Conservation (phyloP, 1,140 invertebrate species). For the Neodiprion fabricii region DNA sequence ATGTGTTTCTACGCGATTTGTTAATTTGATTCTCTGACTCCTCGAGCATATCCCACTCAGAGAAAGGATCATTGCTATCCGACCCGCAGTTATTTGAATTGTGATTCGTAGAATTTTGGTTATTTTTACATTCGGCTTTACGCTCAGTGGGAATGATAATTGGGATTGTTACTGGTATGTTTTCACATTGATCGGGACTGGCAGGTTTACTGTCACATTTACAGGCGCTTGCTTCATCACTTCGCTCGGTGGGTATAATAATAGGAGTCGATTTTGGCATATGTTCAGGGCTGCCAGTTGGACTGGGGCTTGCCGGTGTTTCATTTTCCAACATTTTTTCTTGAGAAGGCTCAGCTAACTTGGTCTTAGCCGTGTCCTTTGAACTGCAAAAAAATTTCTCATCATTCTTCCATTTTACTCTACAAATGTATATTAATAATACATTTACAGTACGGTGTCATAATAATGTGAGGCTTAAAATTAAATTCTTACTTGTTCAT, state of each 20-base stretch:
- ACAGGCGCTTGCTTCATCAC: conserved; percentile 20
- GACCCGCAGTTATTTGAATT: not conserved
- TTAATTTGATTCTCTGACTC: conserved; percentile 29
- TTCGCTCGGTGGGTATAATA: conserved; percentile 56
- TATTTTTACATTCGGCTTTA: conserved; percentile 7
- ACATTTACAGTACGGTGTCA: too few species aligned
- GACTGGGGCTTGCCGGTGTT: conserved; percentile 58
- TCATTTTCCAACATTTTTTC: conserved; percentile 29
- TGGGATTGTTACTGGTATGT: conserved; percentile 26
- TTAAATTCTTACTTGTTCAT: too few species aligned
- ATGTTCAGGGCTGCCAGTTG: conserved; percentile 44
- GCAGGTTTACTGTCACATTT: conserved; percentile 28
- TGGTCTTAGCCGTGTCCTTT: not conserved
- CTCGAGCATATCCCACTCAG: conserved; percentile 40
- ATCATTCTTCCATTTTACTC: not conserved
- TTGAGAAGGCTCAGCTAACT: not conserved
- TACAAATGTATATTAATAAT: too few species aligned
- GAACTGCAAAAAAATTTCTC: not conserved
- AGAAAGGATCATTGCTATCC: conserved; percentile 8
- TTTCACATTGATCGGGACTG: conserved; percentile 32
- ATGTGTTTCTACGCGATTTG: conserved; percentile 12
- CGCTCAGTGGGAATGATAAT: conserved; percentile 44
- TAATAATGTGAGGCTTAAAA: too few species aligned
- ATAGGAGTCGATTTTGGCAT: conserved; percentile 39
- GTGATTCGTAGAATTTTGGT: not conserved